These are phyloP conservation scores for Aegotheles bennettii DNA, from an alignment of 2,113 vertebrate species.

Conservation along the genomic window DNA sequence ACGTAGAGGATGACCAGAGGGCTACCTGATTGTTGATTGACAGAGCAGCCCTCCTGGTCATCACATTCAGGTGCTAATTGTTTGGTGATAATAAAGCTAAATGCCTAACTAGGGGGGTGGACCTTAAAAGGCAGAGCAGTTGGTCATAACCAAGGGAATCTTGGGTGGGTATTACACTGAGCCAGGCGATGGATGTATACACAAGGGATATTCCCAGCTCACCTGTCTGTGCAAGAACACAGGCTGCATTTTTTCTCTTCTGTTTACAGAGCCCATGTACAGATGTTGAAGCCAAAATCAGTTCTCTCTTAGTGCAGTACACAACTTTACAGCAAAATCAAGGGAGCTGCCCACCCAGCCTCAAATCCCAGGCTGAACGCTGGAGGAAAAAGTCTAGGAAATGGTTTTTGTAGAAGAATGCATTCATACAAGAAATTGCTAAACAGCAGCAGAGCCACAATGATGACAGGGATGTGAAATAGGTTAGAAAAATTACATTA, in stretches of 20 bases:
- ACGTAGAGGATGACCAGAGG: too few relatives aligned
- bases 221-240: neutral
- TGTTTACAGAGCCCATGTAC: neutral
- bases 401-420: neutral
- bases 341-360: neutral
- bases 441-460: neutral
- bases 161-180: neutral
- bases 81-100: too few relatives aligned
- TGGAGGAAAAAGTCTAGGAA: neutral
- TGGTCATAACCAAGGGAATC: neutral
- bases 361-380: neutral
- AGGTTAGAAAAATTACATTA: neutral
- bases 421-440: slow-evolving; percentile 2
- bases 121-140: too few relatives aligned
- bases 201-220: neutral
- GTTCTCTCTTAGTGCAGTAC: neutral
- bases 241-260: neutral
- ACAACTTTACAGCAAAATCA: neutral
- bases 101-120: too few relatives aligned
- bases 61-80: too few relatives aligned
- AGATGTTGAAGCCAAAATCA: neutral
- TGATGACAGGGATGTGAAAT: neutral
- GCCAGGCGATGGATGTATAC: neutral
- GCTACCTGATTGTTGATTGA: too few relatives aligned
- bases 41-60: too few relatives aligned